Evolutionary conservation across 2,888 invertebrate species (phyloP), one percentile per base, ranked within the genome.

Genomic region (Rhimphoctona megacephalus): DNA sequence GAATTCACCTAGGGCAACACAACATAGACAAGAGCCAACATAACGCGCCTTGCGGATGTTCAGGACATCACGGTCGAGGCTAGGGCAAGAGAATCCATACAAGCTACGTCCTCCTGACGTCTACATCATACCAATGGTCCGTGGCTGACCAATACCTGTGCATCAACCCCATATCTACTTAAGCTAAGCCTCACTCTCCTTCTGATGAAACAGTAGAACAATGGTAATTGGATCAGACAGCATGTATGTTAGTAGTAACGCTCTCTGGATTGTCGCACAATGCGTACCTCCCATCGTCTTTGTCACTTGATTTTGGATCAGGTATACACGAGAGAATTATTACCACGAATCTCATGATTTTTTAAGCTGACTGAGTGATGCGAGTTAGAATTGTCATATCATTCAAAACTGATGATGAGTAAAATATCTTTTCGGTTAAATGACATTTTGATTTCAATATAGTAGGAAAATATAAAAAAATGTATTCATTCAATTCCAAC

Each of bases 171-270:
- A 76, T 67, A 81, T 81, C 77, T 84, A 86, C 86, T 86, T 70
- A 83, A 81, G 52, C 46, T 43, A 67, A 19, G 64, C 17, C 70
- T 74, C 72, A 30, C 76, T 52, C 81, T 81, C 54, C 46, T 46
- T 39, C 8, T 46, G 76, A 82, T 43, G 57, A 76, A 67, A 78
- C 78, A 81, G 81, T 54, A 52, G 77, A 73, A 81, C 76, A 83
- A 81, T 77, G 54, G 64, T 84, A 86, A 84, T 86, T 86, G 86
- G 73, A 86, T 81, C 69, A 61, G 73, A 77, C 72, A 61, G 67
- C 78, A 30, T 39, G 73, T 69, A 78, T 39, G 76, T 64, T 69
- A 69, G 86, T 81, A 36, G 81, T 73, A 80, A 83, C 70, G 72
- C 61, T 73, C 73, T 39, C 30, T 39, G 43, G 25, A 52, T 69